phyloP scores from a whole-genome alignment of 2,113 vertebrate species.

The Neogale vison region DNA sequence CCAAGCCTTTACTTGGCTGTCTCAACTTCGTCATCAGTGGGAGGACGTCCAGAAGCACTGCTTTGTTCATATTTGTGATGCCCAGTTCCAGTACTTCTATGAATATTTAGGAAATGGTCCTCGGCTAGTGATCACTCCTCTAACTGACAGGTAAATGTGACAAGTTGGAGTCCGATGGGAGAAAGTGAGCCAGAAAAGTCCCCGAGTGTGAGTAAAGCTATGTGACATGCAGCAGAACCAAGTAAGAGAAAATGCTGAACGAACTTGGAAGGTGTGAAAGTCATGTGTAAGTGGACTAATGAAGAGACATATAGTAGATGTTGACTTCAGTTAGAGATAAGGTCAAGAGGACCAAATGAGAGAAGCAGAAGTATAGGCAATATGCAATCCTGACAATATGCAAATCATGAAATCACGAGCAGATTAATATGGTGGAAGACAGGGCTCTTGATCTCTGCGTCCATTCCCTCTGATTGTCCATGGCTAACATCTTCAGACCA shows the following conservation, averaged over 20 bases:
- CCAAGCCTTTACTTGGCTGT: constrained; percentile 88
- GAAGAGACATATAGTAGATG: background rate
- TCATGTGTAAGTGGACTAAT: background rate
- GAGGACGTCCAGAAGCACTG: constrained; percentile 83
- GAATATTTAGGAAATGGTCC: constrained; percentile 91
- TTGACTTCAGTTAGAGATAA: background rate
- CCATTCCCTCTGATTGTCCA: background rate
- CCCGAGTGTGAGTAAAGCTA: background rate
- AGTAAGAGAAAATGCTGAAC: background rate
- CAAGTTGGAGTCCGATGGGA: background rate
- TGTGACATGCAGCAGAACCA: background rate
- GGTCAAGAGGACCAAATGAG: background rate
- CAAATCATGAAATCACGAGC: background rate
- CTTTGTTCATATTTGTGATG: constrained; percentile 87
- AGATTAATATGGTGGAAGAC: background rate
- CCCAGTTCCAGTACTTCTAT: constrained; percentile 89
- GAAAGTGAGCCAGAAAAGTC: background rate
- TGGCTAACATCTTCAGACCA: background rate
- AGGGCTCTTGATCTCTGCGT: background rate
- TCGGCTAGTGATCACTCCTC: constrained; percentile 88
- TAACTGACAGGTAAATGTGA: constrained; percentile 89
- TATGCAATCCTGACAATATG: no score
- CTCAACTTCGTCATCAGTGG: constrained; percentile 88
- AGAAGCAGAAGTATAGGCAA: background rate
- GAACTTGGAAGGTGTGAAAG: background rate